These are phyloP conservation scores for Microcebus griseorufus DNA, from an alignment of 2,113 vertebrate species.

Conservation along the genomic window DNA sequence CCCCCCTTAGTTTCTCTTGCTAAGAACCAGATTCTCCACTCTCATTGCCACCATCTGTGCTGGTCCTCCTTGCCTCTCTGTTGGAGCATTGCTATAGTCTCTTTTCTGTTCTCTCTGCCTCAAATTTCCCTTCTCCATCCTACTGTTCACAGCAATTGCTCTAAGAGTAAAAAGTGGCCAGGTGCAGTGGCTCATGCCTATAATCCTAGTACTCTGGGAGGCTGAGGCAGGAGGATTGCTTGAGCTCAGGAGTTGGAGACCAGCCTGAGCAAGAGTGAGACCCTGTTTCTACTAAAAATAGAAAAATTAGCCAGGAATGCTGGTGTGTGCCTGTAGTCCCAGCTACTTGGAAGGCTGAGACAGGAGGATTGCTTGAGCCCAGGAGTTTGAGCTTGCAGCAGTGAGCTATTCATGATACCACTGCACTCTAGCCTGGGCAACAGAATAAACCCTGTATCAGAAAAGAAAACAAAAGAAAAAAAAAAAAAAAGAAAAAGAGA, in stretches of 20 bases:
- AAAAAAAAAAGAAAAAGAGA: too few relatives aligned
- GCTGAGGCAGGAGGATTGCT: not conserved
- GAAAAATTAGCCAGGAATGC: not conserved
- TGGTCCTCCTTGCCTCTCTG: not conserved
- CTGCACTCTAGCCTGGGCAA: not conserved
- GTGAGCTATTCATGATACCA: not conserved
- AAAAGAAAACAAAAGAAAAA: not conserved
- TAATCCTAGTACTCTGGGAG: not conserved
- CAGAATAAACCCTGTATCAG: not conserved
- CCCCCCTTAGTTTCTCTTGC: not conserved
- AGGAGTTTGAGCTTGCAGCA: not conserved
- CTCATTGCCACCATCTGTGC: fast-evolving
- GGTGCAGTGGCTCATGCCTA: not conserved
- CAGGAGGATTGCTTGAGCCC: not conserved
- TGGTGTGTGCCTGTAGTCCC: not conserved
- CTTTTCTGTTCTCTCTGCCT: not conserved
- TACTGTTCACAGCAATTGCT: not conserved
- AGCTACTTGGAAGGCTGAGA: not conserved
- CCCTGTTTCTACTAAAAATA: not conserved
- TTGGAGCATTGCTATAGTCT: not conserved
- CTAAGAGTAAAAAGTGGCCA: not conserved
- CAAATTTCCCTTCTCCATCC: not conserved
- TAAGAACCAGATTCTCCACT: not conserved
- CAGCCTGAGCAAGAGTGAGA: not conserved
- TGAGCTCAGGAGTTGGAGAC: not conserved